Evolutionary conservation across 2,113 vertebrate species (phyloP).

Genomic region (Anolis carolinensis): DNA sequence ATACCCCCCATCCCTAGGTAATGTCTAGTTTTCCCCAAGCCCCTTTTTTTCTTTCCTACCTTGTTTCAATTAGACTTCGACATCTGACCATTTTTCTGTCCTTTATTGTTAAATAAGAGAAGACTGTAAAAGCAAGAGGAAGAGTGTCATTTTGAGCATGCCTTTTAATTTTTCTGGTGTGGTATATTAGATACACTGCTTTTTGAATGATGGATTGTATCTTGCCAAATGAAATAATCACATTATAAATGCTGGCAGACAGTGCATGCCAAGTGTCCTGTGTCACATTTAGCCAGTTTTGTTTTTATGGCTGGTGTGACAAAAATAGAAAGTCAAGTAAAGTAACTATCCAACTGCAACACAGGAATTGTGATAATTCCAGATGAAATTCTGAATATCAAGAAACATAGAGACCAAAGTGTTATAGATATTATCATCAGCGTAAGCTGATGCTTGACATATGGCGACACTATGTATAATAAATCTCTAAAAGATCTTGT

Average conservation of each 20-base stretch:
- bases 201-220: background rate
- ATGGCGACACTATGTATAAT: too few relatives aligned
- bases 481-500: too few relatives aligned
- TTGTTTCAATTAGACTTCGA: background rate
- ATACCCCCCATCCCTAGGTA: background rate
- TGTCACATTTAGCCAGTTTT: background rate
- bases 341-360: background rate
- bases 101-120: background rate
- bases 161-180: background rate
- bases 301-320: background rate
- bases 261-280: background rate
- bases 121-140: background rate
- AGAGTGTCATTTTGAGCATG: background rate
- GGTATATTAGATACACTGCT: background rate
- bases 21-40: background rate
- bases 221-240: background rate
- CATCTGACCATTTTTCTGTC: background rate
- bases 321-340: background rate
- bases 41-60: background rate
- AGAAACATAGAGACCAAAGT: background rate
- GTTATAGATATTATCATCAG: too few relatives aligned
- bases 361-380: background rate
- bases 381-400: background rate
- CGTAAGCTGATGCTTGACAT: too few relatives aligned
- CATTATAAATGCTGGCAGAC: background rate